Evolutionary conservation across 2,113 vertebrate genomes (phyloP), one percentile per base, ranked within the genome.

Genomic region (Myotis davidii): DNA sequence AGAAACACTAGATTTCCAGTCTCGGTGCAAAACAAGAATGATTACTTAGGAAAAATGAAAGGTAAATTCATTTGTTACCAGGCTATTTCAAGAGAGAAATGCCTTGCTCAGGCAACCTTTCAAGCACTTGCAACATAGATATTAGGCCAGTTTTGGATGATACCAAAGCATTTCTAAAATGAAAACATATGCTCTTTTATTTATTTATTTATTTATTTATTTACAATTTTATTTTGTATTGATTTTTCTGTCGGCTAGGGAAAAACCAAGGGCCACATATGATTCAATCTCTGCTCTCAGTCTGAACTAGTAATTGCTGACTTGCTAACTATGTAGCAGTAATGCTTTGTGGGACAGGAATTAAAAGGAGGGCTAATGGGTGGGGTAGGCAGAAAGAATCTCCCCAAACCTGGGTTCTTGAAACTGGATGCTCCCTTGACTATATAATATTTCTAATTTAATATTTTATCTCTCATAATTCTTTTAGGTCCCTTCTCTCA

Each of bases 21-120:
- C 79, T 48, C 74, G 20, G 37, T 74, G 6, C 37, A 83, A 91
- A 93, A 16, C 59, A 54, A 77, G 52, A 52, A 56, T 65, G 13
- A 9, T n/a, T 50, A 54, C 74, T 32, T 56, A n/a, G n/a, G 32
- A 70, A 94, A 95, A 82, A 69, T 9, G 16, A 86, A 86, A 95
- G n/a, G 37, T 45, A 90, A 94, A 74, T 10, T 12, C 50, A 86
- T 82, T 95, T 64, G 18, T 79, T 79, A 72, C 32, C 84, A 79
- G 65, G 5, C 37, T 91, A 39, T 95, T 84, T 91, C 72, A 54
- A 88, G 54, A 74, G 82, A 88, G 61, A 90, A 64, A 90, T 54
- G 61, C 70, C 34, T 59, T 85, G 73, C 61, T 61, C 9, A 1
- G n/a, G 59, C 48, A 54, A 82, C 37, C 27, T 74, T 34, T 23